Evolutionary conservation across 2,888 invertebrate genomes (phyloP), one percentile per base, ranked within the genome.

Genomic region (Polietes domitor): DNA sequence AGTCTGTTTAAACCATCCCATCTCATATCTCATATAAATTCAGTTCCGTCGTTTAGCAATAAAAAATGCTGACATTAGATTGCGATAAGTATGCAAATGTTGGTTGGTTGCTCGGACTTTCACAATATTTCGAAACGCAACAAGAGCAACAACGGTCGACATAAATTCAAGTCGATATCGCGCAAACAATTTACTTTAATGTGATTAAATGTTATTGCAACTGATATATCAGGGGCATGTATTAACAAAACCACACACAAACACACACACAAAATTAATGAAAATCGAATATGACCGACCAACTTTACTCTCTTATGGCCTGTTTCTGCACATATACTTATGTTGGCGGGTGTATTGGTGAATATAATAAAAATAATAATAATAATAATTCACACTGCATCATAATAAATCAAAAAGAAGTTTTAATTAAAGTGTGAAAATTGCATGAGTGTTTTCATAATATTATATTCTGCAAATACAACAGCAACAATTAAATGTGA

Each of bases 371-470:
- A n/a, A n/a, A n/a, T n/a, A n/a, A n/a, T n/a, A n/a, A 78, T 81
- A 58, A 78, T 76, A 78, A 84, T 84, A 81, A 68, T 77, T 84
- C 71, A 79, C 72, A 78, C 81, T 68, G 72, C 58, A 81, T 68
- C 58, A 81, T 81, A 78, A 84, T 84, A 84, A 84, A 84, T 84
- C 84, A 84, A 78, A 83, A 78, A 72, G 81, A 81, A 19, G 65
- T 84, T 84, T 84, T 81, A 84, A 81, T 84, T 81, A 83, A 81
- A 77, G 61, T 72, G 43, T 70, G 76, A 28, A 76, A 78, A 81
- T 65, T 76, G 71, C 68, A 71, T 63, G 73, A 63, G 68, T 76
- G 81, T 76, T 81, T 72, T 73, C 65, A 73, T 73, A 72, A 72
- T 77, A 80, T 83, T 74, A 68, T 41, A 68, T 41, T 61, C n/a